Conservation (phyloP, 2,113 vertebrate species). For the Chloropsis cyanopogon region DNA sequence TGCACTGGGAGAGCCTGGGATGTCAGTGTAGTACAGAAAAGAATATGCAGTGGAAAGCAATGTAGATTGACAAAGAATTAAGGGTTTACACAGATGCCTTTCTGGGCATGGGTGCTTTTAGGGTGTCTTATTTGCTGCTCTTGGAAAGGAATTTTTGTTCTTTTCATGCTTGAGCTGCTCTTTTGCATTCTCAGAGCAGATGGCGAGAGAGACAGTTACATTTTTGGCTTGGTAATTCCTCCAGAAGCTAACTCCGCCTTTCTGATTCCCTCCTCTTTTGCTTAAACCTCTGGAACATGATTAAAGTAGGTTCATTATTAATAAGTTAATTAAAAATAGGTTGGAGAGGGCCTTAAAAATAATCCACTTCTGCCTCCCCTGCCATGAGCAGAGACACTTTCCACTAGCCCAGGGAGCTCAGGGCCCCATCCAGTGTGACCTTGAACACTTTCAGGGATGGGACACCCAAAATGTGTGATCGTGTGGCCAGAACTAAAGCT, state of each 20-base stretch:
- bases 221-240: neutral
- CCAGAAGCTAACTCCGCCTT: neutral
- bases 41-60: neutral
- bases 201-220: neutral
- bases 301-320: neutral
- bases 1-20: neutral
- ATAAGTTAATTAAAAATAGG: neutral
- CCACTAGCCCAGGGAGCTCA: neutral
- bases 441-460: neutral
- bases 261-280: neutral
- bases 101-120: neutral
- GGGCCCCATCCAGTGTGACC: neutral
- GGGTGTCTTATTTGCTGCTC: neutral
- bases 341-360: neutral
- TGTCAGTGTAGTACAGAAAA: neutral
- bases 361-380: neutral
- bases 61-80: neutral
- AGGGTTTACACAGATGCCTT: neutral
- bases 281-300: neutral
- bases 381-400: neutral
- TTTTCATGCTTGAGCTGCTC: neutral
- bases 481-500: neutral
- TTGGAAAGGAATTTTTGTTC: neutral
- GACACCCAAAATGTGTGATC: neutral
- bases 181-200: neutral